Percentiles rank a stretch among this genome's conserved stretches.
Evolutionary conservation across 2,888 invertebrate species (phyloP).

Genomic region (Uloborus plumipes): DNA sequence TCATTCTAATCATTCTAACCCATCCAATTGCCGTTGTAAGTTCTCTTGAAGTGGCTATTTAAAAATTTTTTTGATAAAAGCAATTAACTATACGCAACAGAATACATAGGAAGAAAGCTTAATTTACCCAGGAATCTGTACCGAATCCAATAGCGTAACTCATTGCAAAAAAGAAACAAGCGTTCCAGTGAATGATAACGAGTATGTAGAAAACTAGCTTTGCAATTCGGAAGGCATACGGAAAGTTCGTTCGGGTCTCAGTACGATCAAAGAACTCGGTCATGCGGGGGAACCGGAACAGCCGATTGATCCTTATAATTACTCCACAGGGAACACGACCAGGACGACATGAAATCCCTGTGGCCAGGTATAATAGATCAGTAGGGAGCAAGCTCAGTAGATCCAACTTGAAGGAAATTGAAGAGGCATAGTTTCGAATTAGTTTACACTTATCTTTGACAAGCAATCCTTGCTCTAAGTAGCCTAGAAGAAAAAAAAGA

Average conservation of each 20-base stretch:
- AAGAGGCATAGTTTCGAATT: conserved; percentile 81
- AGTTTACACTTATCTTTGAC: conserved; percentile 85
- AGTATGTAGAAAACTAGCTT: conserved; percentile 80
- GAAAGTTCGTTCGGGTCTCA: conserved; percentile 94
- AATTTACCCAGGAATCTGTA: conserved; percentile 80
- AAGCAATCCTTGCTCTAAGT: conserved; percentile 90
- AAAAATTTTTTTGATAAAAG: too few species aligned
- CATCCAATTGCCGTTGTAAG: too few species aligned
- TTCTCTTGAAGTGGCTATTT: too few species aligned
- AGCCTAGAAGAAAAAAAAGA: conserved; percentile 77
- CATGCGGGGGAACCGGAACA: conserved; percentile 82
- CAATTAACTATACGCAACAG: too few species aligned
- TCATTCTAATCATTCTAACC: too few species aligned
- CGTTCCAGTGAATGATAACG: conserved; percentile 95
- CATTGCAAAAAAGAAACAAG: conserved; percentile 91
- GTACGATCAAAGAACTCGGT: conserved; percentile 94
- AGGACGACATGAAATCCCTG: conserved; percentile 68
- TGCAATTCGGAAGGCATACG: conserved; percentile 88
- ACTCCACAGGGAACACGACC: conserved; percentile 80
- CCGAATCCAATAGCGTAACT: conserved; percentile 92
- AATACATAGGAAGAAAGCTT: background rate
- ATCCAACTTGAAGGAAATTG: conserved; percentile 78
- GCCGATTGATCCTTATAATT: conserved; percentile 87
- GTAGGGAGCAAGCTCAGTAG: conserved; percentile 85
- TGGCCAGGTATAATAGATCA: conserved; percentile 80